Percentiles rank a stretch among this genome's conserved stretches.
Evolutionary conservation across 2,797 vertebrate genomes (phyloP).

Genomic region (Amphiprion clarkii): DNA sequence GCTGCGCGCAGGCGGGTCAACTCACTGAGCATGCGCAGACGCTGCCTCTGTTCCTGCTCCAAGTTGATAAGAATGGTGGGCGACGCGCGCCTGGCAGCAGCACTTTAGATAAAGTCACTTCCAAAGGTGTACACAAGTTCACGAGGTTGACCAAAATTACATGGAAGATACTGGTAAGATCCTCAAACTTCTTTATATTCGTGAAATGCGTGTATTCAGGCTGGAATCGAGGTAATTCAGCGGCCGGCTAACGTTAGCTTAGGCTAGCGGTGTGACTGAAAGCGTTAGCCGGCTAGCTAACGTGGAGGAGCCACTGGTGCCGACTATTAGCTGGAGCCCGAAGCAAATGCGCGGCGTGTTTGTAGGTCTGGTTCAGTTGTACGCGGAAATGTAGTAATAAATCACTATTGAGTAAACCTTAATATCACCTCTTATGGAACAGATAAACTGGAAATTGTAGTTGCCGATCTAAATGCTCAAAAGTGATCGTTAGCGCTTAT

Average conservation of each 20-base stretch:
- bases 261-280: conserved; percentile 10
- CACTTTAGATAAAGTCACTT: conserved; percentile 63
- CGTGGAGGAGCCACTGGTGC: conserved; percentile 26
- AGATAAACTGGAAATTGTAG: accelerated
- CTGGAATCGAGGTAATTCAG: not conserved
- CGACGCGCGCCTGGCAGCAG: conserved; percentile 49
- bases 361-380: conserved; percentile 2
- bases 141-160: conserved; percentile 40
- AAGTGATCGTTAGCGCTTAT: not conserved
- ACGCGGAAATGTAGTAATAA: accelerated
- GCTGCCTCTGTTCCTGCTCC: conserved; percentile 9
- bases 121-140: conserved; percentile 41
- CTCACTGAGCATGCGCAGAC: conserved; percentile 68
- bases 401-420: not conserved
- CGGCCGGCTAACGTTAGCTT: conserved; percentile 2
- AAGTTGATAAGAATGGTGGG: conserved; percentile 73
- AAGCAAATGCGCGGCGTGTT: conserved; percentile 24
- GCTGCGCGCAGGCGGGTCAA: not conserved
- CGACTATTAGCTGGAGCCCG: conserved; percentile 63
- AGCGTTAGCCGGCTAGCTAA: conserved; percentile 57
- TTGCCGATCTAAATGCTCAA: not conserved
- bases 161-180: conserved; percentile 84
- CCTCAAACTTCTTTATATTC: accelerated
- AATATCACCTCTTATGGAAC: accelerated
- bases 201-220: accelerated